Evolutionary conservation across 1,140 invertebrate genomes (phyloP).

Genomic region (Pseudomyrmex gracilis): DNA sequence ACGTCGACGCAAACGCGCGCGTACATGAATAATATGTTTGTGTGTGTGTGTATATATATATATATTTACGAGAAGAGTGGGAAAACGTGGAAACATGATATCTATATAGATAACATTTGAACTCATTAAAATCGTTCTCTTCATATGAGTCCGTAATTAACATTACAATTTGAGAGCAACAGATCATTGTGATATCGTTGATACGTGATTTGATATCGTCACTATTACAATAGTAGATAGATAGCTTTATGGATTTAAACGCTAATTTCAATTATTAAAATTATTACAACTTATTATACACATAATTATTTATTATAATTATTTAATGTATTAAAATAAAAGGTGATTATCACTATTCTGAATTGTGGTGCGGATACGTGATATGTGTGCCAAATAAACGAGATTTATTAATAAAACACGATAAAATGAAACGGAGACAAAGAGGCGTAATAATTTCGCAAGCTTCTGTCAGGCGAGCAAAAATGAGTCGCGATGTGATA

Average conservation of each 20-base stretch:
- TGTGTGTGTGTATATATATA: not conserved
- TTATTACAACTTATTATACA: too few species aligned
- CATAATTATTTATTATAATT: too few species aligned
- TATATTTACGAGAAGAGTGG: not conserved
- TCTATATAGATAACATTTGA: not conserved
- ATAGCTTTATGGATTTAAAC: not conserved
- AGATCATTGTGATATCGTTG: slow-evolving; percentile 6
- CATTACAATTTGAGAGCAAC: slow-evolving; percentile 23
- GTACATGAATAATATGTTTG: not conserved
- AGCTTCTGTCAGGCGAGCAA: slow-evolving; percentile 20
- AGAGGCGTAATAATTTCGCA: slow-evolving; percentile 21
- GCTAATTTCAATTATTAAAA: slow-evolving; percentile 17
- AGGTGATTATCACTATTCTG: not conserved
- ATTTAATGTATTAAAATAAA: too few species aligned
- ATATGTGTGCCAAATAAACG: not conserved
- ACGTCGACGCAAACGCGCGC: not conserved
- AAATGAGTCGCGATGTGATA: slow-evolving; percentile 34
- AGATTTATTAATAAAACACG: slow-evolving; percentile 26
- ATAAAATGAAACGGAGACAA: slow-evolving; percentile 35
- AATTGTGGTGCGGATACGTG: not conserved
- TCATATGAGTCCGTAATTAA: not conserved
- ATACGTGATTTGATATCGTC: not conserved
- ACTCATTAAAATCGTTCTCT: slow-evolving; percentile 2
- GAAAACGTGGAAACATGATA: not conserved
- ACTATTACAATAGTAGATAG: too few species aligned